Evolutionary conservation across 2,113 vertebrate species (phyloP).

Genomic region (Mionectes macconnelli): DNA sequence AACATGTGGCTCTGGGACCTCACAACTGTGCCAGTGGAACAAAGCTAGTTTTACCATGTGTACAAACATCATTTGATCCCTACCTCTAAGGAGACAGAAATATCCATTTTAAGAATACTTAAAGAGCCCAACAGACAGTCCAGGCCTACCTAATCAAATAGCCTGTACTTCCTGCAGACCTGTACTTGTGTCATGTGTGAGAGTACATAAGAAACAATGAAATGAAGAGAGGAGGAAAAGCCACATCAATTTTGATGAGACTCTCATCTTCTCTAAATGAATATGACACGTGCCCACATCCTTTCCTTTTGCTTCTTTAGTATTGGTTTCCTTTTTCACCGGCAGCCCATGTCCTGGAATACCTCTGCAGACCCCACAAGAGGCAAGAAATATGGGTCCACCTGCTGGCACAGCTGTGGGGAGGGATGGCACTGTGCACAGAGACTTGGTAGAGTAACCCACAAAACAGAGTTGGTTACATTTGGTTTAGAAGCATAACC

Average conservation of each 20-base stretch:
- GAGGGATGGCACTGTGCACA: neutral
- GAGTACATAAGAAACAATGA: neutral
- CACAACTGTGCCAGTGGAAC: fast-evolving
- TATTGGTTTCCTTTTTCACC: neutral
- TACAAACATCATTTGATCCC: neutral
- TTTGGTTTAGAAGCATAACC: neutral
- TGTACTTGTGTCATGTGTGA: fast-evolving
- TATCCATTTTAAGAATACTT: neutral
- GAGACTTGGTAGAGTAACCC: neutral
- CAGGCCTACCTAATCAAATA: neutral
- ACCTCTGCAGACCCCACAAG: neutral
- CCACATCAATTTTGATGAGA: too few species aligned
- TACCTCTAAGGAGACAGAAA: neutral
- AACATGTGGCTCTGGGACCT: fast-evolving
- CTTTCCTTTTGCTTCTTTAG: neutral
- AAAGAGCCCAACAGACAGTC: neutral
- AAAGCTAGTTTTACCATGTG: neutral
- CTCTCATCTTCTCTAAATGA: neutral
- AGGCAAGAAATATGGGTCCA: neutral
- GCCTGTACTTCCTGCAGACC: neutral
- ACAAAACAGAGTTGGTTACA: neutral
- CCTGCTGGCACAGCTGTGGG: neutral
- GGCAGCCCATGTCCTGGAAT: neutral
- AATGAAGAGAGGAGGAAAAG: neutral
- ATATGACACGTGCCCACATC: neutral